Evolutionary conservation across 2,888 invertebrate genomes (phyloP), one percentile per base, ranked within the genome.

Genomic region (Craniophora ligustri): DNA sequence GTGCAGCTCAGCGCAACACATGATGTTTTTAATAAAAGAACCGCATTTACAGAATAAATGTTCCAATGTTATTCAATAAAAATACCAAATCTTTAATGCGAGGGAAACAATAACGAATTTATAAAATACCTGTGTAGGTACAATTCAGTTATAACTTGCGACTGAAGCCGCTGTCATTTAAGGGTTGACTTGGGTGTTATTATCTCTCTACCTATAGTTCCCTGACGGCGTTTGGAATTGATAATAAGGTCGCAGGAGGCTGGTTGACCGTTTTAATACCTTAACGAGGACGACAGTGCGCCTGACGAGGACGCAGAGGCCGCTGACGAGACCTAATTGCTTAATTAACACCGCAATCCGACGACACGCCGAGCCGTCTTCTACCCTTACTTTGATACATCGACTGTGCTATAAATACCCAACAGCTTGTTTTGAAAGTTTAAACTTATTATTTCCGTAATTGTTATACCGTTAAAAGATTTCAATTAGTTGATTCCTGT

Each of bases 321-420:
- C 53, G 65, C 69, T 76, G 80, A 78, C 78, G 81, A 81, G 80
- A 78, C 81, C 79, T 85, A 86, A 88, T 86, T 85, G 84, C 80
- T 82, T 84, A 82, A 85, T 87, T 86, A 87, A 82, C 83, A 79
- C 78, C 75, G 76, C 82, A 84, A 85, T 85, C 84, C 76, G 72
- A 72, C 69, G 68, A 67, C n/a, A n/a, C 60, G 66, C 59, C 70
- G 64, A 61, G 54, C 59, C 57, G 58, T 72, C 71, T 60, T 55
- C 70, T 59, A 50, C 63, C 57, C 50, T 58, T 44, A 48, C 62
- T 73, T 73, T 66, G 50, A 73, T 55, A 62, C 39, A 62, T 66
- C 53, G 49, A 41, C 73, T 59, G 60, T 60, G 49, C 56, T 53
- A 58, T 66, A 63, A 67, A 63, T 67, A 69, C 65, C 57, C 50